phyloP scores from a whole-genome alignment of 2,797 vertebrate genomes.

The Astyanax mexicanus region DNA sequence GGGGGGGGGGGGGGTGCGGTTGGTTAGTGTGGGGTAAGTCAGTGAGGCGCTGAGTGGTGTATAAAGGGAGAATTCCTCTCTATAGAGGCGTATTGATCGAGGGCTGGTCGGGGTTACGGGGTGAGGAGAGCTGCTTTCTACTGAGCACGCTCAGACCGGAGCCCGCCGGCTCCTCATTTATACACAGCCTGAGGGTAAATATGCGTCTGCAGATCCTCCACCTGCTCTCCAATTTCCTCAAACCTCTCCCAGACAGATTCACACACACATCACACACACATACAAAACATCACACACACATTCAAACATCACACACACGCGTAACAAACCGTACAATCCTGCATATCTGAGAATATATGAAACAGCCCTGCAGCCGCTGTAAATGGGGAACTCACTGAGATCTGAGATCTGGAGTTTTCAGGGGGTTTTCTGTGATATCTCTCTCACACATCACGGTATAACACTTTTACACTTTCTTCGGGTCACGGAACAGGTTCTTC shows the following conservation, averaged over 20 bases:
- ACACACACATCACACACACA: constrained; percentile 14
- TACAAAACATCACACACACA: too few relatives aligned
- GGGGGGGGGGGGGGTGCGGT: too few relatives aligned
- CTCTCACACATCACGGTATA: neutral
- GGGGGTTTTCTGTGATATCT: neutral
- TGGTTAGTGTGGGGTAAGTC: too few relatives aligned
- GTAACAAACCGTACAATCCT: too few relatives aligned
- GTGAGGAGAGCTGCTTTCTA: constrained; percentile 30
- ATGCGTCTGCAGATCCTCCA: constrained; percentile 44
- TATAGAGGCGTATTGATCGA: constrained; percentile 41
- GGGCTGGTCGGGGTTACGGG: constrained; percentile 30
- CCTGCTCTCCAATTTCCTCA: constrained; percentile 56
- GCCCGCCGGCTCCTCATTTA: constrained; percentile 36
- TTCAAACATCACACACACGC: too few relatives aligned
- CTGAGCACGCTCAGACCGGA: constrained; percentile 17
- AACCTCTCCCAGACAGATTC: constrained; percentile 24
- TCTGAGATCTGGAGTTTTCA: neutral
- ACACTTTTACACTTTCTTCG: neutral
- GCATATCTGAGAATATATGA: neutral
- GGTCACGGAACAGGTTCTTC: neutral
- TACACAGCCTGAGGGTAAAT: constrained; percentile 53
- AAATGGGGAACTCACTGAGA: neutral
- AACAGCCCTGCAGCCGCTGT: neutral
- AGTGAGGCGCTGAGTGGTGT: neutral
- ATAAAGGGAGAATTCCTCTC: constrained; percentile 44